Evolutionary conservation across 2,797 vertebrate genomes (phyloP), one percentile per base, ranked within the genome.

Genomic region (Lycodopsis pacificus): DNA sequence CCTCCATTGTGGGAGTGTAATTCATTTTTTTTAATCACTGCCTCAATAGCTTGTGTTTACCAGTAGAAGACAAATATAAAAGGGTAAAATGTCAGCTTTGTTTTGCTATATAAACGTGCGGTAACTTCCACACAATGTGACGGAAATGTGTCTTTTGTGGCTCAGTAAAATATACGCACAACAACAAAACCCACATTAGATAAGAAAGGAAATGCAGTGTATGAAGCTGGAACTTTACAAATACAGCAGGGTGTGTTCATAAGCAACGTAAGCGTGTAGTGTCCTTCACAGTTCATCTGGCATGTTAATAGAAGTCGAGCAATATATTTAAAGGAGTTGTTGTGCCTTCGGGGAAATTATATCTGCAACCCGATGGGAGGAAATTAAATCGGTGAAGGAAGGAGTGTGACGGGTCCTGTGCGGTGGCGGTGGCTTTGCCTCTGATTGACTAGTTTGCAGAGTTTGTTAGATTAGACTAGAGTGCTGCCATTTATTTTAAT

Each of bases 1-100:
- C 40, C 40, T 57, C 58, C 44, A 19, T 72, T 72, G 12, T 71
- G 34, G 61, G 54, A 30, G 51, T 1, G 0, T 48, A 4, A 63
- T 81, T 65, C 62, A 65, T 70, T 61, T 57, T 79, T 70, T 57
- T 79, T 70, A 10, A 63, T 36, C 30, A 19, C 14, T 8, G 14
- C 25, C 40, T 69, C 25, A n/a, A 4, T 38, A 32, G 14, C 12
- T 30, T 65, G 49, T 62, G 69, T 49, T 32, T 56, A 57, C 36
- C 8, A 46, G 30, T 34, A 59, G 73, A 68, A 71, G 74, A 83
- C 76, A 67, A 9, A 82, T 80, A 71, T 67, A 44, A 80, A 63
- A 76, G 54, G 17, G 38, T 48, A 32, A 83, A 78, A 48, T 74
- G 70, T 62, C 59, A 54, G n/a, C 53, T 69, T 76, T 58, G 65